phyloP scores from a whole-genome alignment of 1,140 invertebrate species.

The Drosophila virilis region DNA sequence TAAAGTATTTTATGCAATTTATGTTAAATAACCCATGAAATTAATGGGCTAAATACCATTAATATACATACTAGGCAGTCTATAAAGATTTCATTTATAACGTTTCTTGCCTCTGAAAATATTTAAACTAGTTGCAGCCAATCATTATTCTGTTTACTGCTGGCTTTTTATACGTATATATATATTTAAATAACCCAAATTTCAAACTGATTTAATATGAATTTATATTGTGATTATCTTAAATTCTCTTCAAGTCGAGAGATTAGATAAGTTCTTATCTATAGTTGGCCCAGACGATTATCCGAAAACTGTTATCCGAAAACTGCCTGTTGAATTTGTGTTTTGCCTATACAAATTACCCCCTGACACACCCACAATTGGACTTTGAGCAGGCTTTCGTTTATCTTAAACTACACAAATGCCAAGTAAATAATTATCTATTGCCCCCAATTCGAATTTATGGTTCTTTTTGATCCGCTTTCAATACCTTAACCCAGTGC shows the following conservation, averaged over 20 bases:
- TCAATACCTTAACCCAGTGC: conserved; percentile 14
- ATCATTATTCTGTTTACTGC: too few relatives aligned
- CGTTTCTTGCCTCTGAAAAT: too few relatives aligned
- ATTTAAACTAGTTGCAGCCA: too few relatives aligned
- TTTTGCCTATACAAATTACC: background rate
- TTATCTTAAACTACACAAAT: conserved; percentile 15
- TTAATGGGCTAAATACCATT: too few relatives aligned
- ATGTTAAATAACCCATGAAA: too few relatives aligned
- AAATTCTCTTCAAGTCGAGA: background rate
- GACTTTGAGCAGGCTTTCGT: background rate
- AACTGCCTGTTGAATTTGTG: background rate
- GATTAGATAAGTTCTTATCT: conserved; percentile 1
- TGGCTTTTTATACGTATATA: too few relatives aligned
- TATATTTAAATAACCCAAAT: too few relatives aligned
- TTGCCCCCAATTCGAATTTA: conserved; percentile 11
- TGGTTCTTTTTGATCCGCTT: conserved; percentile 12
- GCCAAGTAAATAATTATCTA: conserved; percentile 24
- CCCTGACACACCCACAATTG: conserved; percentile 23
- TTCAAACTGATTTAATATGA: background rate
- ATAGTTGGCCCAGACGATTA: conserved; percentile 4
- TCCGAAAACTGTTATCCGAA: background rate
- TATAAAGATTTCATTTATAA: too few relatives aligned
- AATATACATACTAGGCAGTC: too few relatives aligned
- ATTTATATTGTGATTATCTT: background rate
- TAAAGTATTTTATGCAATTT: too few relatives aligned